Base-by-base conservation (phyloP, 2,113 vertebrate species). In the Talpa occidentalis region DNA sequence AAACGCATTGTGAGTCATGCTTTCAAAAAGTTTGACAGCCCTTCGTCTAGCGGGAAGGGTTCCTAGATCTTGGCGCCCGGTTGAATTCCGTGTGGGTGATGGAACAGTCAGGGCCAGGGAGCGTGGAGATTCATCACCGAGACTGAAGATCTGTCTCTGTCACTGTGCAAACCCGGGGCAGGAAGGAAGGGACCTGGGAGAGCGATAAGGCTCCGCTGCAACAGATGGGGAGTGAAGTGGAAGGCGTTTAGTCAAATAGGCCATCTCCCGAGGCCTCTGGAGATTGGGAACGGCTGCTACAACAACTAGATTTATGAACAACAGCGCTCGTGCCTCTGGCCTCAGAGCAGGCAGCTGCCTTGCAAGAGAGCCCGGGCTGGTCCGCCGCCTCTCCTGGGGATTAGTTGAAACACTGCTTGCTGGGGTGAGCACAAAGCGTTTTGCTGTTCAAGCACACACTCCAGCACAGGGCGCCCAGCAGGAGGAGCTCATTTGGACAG, bases 161-260 rank as follows among this genome's bases (percentile, higher is more conserved):
- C 10, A 9, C 76, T 30, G 32, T 70, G 44, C 40, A 64, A 81
- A 59, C 37, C 81, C 60, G 59, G 79, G 44, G 24, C 32, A 49
- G 15, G 49, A 72, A 12, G 32, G 21, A 83, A 83, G 26, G 4
- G 35, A 21, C 21, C 69, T 40, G 2, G 44, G 37, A 54, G 91
- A 69, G 35, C 35, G 19, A 0, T 0, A 3, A 0, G 2, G 47
- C 8, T 37, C 6, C 40, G 16, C 32, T 56, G 83, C 52, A 9
- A 2, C 40, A 88, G 81, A 47, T 37, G 60, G 30, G 28, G 96
- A 97, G 72, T 35, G 90, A 92, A 92, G 88, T 62, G 64, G 95
- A 96, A 92, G 81, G 42, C n/a, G 72, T 59, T 87, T 76, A 66
- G 74, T 95, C 94, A 0, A n/a, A 30, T 12, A 94, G 93, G 89